phyloP scores from a whole-genome alignment of 2,113 vertebrate species.

The Trogon melanurus region DNA sequence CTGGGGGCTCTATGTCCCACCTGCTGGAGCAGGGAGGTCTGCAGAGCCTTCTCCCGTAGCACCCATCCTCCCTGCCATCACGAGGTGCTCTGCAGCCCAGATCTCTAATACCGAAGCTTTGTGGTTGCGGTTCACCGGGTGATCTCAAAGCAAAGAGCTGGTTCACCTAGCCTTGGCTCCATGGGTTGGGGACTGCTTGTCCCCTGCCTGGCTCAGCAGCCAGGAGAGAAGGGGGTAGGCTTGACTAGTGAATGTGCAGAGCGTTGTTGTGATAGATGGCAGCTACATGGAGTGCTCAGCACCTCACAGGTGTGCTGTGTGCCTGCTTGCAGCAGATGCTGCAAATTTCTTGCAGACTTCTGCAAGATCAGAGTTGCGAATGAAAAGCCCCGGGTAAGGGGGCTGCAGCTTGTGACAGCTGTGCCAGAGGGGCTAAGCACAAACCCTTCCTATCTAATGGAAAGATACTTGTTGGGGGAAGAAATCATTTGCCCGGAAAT shows the following conservation, averaged over 20 bases:
- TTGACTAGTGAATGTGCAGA: background rate
- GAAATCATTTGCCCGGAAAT: background rate
- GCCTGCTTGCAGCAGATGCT: background rate
- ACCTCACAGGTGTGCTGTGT: background rate
- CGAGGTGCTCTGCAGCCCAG: background rate
- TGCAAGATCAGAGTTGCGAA: background rate
- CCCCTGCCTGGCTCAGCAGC: background rate
- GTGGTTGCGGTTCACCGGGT: background rate
- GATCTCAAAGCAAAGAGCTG: background rate
- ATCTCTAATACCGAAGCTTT: background rate
- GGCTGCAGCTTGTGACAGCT: background rate
- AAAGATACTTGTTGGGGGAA: rapidly evolving
- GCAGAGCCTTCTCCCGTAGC: background rate
- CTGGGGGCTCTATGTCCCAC: rapidly evolving
- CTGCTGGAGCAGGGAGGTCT: background rate
- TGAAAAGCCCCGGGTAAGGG: rapidly evolving
- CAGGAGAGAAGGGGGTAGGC: background rate
- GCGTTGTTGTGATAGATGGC: background rate
- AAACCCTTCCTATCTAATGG: background rate
- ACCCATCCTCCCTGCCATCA: background rate
- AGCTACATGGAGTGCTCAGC: background rate
- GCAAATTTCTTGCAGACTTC: background rate
- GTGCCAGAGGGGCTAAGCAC: background rate
- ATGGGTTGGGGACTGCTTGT: background rate
- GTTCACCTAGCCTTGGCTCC: background rate